phyloP scores from a whole-genome alignment of 2,113 vertebrate species.

The Diglossa brunneiventris region DNA sequence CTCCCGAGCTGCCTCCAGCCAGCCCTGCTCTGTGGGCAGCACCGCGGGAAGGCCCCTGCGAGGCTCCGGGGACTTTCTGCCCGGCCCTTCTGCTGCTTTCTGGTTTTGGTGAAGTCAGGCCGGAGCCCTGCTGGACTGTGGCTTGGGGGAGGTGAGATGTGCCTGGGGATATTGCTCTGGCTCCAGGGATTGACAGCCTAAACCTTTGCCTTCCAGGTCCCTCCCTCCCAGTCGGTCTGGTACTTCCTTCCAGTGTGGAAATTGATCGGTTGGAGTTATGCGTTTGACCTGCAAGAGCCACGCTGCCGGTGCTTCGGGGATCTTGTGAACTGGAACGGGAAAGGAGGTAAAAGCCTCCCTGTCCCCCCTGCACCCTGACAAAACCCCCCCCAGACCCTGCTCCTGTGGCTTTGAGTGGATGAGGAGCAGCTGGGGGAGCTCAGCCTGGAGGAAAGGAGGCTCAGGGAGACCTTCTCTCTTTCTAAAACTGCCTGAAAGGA shows the following conservation, averaged over 20 bases:
- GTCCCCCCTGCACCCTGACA: neutral
- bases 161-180: neutral
- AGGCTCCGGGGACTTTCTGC: neutral
- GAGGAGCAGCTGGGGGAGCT: neutral
- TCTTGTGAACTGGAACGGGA: constrained; percentile 23
- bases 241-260: neutral
- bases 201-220: constrained; percentile 20
- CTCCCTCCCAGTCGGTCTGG: neutral
- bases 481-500: neutral
- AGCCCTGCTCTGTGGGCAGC: neutral
- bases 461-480: fast-evolving
- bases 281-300: neutral
- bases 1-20: neutral
- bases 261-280: neutral
- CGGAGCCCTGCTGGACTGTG: neutral
- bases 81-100: neutral
- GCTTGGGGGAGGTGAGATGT: neutral
- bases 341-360: constrained; percentile 11
- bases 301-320: neutral
- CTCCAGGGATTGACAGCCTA: neutral
- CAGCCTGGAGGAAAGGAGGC: neutral
- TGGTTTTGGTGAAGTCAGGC: neutral
- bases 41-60: neutral
- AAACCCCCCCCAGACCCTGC: neutral
- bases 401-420: neutral